Percentiles rank a stretch among this genome's conserved stretches.
phyloP scores from a whole-genome alignment of 30 jellyfish, hydroid and myxozoan genomes.

The Aurelia sp. region DNA sequence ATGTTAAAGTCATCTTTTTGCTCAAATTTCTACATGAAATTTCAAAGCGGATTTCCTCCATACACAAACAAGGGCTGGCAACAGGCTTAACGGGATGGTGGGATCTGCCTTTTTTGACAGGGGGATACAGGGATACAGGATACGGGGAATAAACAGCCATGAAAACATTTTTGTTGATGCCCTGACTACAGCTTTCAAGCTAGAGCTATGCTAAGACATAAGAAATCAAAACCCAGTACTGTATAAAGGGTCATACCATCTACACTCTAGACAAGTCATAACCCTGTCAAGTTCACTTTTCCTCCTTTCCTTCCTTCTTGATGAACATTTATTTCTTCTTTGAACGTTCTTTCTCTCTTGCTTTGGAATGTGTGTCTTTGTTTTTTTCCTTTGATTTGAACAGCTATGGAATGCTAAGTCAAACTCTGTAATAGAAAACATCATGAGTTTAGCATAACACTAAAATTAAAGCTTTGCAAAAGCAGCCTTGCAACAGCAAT shows the following conservation, averaged over 20 bases:
- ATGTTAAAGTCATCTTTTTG: too few species aligned
- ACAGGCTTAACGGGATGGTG: too few species aligned
- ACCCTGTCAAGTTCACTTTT: constrained; percentile 40
- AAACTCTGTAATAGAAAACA: constrained; percentile 20
- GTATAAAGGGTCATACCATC: constrained; percentile 17
- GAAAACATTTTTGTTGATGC: too few species aligned
- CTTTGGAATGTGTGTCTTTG: constrained; percentile 7
- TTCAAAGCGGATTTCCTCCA: too few species aligned
- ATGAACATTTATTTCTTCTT: constrained; percentile 26
- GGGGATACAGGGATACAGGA: too few species aligned
- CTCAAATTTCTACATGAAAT: too few species aligned
- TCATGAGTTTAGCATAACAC: background rate
- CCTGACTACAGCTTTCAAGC: too few species aligned
- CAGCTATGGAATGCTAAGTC: constrained; percentile 45
- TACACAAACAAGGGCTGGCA: too few species aligned
- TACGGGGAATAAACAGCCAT: too few species aligned
- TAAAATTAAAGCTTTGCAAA: background rate
- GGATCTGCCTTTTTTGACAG: too few species aligned
- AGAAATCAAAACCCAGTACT: too few species aligned
- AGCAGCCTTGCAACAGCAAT: background rate
- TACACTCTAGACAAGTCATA: constrained; percentile 58
- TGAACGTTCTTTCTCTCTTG: constrained; percentile 5
- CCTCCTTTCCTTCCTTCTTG: constrained; percentile 38
- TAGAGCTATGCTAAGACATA: too few species aligned
- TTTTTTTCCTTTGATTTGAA: constrained; percentile 14